phyloP scores from a whole-genome alignment of 1,140 invertebrate genomes.

The Heliconius hermathena region DNA sequence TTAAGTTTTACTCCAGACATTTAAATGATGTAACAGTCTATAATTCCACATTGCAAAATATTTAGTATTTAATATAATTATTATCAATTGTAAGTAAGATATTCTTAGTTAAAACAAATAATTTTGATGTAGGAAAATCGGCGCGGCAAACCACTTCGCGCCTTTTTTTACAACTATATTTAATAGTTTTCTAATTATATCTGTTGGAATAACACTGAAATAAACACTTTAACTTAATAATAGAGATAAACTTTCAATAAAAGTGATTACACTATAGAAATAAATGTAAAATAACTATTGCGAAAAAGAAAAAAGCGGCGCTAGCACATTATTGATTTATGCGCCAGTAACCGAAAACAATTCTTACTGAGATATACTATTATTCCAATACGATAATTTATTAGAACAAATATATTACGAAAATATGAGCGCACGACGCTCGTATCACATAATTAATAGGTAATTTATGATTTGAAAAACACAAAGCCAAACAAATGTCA shows the following conservation, averaged over 20 bases:
- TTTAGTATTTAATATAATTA: slow-evolving; percentile 13
- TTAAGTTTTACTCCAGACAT: slow-evolving; percentile 45
- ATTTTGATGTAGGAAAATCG: slow-evolving; percentile 33
- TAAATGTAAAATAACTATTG: slow-evolving; percentile 51
- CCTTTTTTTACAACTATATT: slow-evolving; percentile 64
- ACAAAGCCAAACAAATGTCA: slow-evolving; percentile 81
- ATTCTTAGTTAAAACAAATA: slow-evolving; percentile 28
- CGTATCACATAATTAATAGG: slow-evolving; percentile 62
- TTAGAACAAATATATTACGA: slow-evolving; percentile 45
- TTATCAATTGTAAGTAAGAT: not conserved
- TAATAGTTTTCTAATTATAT: slow-evolving; percentile 40
- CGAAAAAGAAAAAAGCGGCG: slow-evolving; percentile 77
- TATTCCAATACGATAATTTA: slow-evolving; percentile 45
- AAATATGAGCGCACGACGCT: slow-evolving; percentile 47
- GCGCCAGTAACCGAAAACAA: slow-evolving; percentile 53
- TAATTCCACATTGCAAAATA: slow-evolving; percentile 37
- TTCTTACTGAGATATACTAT: slow-evolving; percentile 50
- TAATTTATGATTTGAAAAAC: slow-evolving; percentile 64
- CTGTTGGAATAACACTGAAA: slow-evolving; percentile 16
- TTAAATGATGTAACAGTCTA: slow-evolving; percentile 36
- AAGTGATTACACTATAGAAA: slow-evolving; percentile 41
- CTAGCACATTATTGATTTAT: slow-evolving; percentile 73
- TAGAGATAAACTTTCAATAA: slow-evolving; percentile 29
- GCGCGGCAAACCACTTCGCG: slow-evolving; percentile 64
- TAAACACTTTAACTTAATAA: slow-evolving; percentile 40